Evolutionary conservation across 64 coral and sea anemone genomes (phyloP).

Genomic region (Actinia equina): DNA sequence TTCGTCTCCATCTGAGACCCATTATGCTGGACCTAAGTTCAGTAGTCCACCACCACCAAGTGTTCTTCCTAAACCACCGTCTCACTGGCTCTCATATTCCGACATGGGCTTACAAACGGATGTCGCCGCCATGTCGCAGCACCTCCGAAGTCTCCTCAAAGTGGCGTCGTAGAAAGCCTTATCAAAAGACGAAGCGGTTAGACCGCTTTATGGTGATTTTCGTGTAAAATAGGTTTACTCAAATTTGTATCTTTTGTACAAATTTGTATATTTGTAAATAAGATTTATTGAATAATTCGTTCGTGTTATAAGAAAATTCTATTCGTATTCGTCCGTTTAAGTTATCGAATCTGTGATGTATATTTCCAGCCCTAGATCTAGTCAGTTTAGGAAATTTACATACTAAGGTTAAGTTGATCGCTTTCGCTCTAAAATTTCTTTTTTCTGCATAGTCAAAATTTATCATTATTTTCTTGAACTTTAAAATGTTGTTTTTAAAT

Average conservation of each 20-base stretch:
- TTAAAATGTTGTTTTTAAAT: neutral
- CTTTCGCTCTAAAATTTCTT: neutral
- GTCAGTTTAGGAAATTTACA: slow-evolving; percentile 11
- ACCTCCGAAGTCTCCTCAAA: slow-evolving; percentile 72
- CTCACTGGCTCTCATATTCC: slow-evolving; percentile 77
- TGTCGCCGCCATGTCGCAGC: slow-evolving; percentile 76
- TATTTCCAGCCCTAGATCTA: neutral
- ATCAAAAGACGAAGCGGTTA: neutral
- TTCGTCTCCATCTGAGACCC: slow-evolving; percentile 45
- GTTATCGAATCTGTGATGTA: slow-evolving; percentile 14
- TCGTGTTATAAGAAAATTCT: slow-evolving; percentile 34
- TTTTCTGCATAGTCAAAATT: neutral
- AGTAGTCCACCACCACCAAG: slow-evolving; percentile 84
- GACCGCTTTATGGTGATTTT: slow-evolving; percentile 19
- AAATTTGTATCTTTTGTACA: slow-evolving; percentile 97
- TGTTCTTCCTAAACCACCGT: slow-evolving; percentile 82
- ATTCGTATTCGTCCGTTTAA: slow-evolving; percentile 18
- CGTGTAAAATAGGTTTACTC: slow-evolving; percentile 56
- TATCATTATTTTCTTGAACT: neutral
- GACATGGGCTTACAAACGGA: slow-evolving; percentile 45
- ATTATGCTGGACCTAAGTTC: slow-evolving; percentile 84
- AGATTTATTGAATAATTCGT: slow-evolving; percentile 38
- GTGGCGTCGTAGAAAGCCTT: slow-evolving; percentile 58
- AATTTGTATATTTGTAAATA: slow-evolving; percentile 99
- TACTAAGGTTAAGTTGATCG: neutral